phyloP scores from a whole-genome alignment of 2,888 invertebrate genomes.

The Neria commutata region DNA sequence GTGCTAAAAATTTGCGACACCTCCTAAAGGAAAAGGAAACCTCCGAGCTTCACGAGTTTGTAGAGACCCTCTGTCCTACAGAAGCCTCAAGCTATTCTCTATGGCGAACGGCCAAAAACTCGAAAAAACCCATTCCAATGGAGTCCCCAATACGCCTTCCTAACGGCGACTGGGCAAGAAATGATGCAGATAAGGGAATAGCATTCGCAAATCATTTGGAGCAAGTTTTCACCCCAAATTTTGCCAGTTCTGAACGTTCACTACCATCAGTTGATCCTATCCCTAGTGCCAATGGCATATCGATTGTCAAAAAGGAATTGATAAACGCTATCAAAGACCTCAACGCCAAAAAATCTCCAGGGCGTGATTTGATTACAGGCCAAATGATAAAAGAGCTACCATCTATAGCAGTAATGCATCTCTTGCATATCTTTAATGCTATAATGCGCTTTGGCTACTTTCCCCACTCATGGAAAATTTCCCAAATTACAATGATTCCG shows the following conservation, averaged over 20 bases:
- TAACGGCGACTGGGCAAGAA: not conserved
- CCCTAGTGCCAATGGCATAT: not conserved
- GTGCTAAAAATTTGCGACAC: not conserved
- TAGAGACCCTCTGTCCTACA: not conserved
- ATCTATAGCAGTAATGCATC: not conserved
- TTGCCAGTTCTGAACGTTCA: not conserved
- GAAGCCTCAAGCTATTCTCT: not conserved
- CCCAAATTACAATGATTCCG: slow-evolving; percentile 9
- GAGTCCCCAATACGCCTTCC: not conserved
- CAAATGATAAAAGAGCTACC: slow-evolving; percentile 1
- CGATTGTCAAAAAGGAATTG: not conserved
- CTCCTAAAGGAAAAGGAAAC: not conserved
- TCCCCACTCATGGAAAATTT: slow-evolving; percentile 4
- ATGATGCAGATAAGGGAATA: not conserved
- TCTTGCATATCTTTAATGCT: not conserved
- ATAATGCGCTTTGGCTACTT: not conserved
- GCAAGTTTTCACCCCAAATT: not conserved
- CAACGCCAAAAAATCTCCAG: not conserved
- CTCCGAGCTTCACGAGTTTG: not conserved
- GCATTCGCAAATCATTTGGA: not conserved
- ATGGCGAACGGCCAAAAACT: not conserved
- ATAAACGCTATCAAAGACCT: not conserved
- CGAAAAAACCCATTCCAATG: not conserved
- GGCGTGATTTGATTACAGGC: not conserved
- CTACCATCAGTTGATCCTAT: not conserved